Percentiles rank a stretch among this genome's conserved stretches.
Conservation (phyloP, 2,888 invertebrate species). For the Timema podura region DNA sequence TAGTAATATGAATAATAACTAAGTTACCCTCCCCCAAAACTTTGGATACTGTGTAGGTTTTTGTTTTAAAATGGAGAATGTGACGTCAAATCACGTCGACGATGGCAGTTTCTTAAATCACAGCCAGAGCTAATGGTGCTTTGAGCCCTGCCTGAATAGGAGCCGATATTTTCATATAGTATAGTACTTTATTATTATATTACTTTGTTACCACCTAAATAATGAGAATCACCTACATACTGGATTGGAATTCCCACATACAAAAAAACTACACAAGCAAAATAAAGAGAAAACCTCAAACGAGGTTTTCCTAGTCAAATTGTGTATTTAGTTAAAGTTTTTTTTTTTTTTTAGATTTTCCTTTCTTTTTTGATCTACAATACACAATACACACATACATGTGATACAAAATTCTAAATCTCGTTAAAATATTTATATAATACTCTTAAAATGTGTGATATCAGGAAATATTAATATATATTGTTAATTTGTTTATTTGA, state of each 20-base stretch:
- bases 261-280: constrained; percentile 27
- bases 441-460: constrained; percentile 35
- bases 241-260: constrained; percentile 29
- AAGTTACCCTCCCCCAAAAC: constrained; percentile 21
- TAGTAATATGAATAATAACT: constrained; percentile 23
- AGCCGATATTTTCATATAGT: constrained; percentile 29
- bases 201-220: constrained; percentile 32
- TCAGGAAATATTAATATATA: constrained; percentile 29
- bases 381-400: constrained; percentile 31
- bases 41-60: constrained; percentile 22
- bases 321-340: constrained; percentile 1
- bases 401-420: constrained; percentile 35
- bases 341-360: constrained; percentile 24
- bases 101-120: constrained; percentile 37
- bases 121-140: constrained; percentile 34
- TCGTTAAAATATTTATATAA: constrained; percentile 35
- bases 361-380: constrained; percentile 21
- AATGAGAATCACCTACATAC: constrained; percentile 32
- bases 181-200: constrained; percentile 29
- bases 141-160: constrained; percentile 32
- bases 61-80: constrained; percentile 23
- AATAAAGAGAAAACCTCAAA: constrained; percentile 28
- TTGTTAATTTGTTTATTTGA: constrained; percentile 8
- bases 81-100: constrained; percentile 23
- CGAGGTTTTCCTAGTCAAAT: constrained; percentile 25